Evolutionary conservation across 2,113 vertebrate species (phyloP).

Genomic region (Mormyrus lacerda): DNA sequence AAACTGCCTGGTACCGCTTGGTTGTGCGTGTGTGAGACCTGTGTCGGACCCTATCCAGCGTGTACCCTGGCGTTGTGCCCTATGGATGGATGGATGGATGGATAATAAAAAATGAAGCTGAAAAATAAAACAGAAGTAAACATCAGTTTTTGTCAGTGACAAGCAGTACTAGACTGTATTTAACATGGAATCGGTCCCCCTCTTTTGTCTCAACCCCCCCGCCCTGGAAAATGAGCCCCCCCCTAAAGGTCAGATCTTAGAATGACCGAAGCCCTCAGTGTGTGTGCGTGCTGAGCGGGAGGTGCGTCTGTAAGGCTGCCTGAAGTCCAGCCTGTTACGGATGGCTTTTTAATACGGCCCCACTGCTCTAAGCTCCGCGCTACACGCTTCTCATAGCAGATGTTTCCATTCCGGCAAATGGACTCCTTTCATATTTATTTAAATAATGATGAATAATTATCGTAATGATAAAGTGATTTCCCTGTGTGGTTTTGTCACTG

Average conservation of each 20-base stretch:
- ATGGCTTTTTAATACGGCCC: not conserved
- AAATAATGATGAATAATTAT: conserved; percentile 13
- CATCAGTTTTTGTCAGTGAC: not conserved
- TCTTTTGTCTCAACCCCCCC: not conserved
- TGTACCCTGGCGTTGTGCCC: not conserved
- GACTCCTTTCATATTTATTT: conserved; percentile 3
- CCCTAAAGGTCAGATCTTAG: not conserved
- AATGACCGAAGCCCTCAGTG: not conserved
- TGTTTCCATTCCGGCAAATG: not conserved
- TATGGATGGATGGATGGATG: not conserved
- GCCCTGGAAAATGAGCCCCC: not conserved
- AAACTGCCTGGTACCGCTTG: not conserved
- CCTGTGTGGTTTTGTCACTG: not conserved
- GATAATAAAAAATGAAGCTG: not conserved
- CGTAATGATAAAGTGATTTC: conserved; percentile 7
- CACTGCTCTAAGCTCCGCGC: not conserved
- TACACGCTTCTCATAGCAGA: not conserved
- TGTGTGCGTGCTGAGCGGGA: not conserved
- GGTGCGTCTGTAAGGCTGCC: not conserved
- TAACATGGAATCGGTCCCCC: not conserved
- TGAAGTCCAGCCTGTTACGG: not conserved
- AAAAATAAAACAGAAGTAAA: not conserved
- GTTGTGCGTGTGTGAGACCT: not conserved
- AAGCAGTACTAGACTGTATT: not conserved
- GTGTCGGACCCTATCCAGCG: not conserved